Percentiles rank a stretch among this genome's conserved stretches.
These are phyloP conservation scores for Allophyes oxyacanthae DNA, from an alignment of 2,888 invertebrate genomes.

Conservation along the genomic window DNA sequence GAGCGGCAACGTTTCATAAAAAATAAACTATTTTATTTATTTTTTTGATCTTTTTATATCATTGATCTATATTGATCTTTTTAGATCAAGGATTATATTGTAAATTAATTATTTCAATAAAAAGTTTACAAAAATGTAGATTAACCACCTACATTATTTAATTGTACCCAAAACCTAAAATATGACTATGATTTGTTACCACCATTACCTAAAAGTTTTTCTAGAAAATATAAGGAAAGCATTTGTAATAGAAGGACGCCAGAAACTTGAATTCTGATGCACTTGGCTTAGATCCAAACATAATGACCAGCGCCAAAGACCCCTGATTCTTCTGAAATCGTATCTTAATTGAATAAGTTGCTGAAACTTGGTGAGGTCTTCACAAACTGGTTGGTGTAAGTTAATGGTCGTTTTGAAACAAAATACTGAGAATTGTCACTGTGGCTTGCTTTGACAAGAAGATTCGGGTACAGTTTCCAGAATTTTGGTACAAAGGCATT, in stretches of 20 bases:
- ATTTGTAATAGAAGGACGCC: constrained; percentile 38
- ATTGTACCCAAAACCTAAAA: constrained; percentile 39
- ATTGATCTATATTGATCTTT: too few relatives aligned
- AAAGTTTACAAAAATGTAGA: too few relatives aligned
- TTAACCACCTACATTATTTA: too few relatives aligned
- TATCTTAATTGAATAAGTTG: constrained; percentile 9
- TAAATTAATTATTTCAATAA: too few relatives aligned
- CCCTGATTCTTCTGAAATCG: constrained; percentile 17
- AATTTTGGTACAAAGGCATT: constrained; percentile 5
- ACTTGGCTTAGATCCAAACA: constrained; percentile 52
- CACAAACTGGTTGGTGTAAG: constrained; percentile 17
- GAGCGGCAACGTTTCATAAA: too few relatives aligned
- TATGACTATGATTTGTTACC: constrained; percentile 37
- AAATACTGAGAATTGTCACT: constrained; percentile 43
- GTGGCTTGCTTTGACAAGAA: constrained; percentile 40
- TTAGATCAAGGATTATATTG: too few relatives aligned
- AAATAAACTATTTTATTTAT: too few relatives aligned
- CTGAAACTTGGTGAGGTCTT: constrained; percentile 24
- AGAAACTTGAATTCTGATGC: constrained; percentile 52
- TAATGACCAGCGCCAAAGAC: constrained; percentile 25
- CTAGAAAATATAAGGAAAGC: constrained; percentile 42
- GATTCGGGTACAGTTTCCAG: constrained; percentile 17
- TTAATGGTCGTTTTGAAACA: constrained; percentile 35
- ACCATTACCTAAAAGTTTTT: constrained; percentile 41
- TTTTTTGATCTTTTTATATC: too few relatives aligned